Conservation (phyloP, 2,797 vertebrate genomes). For the Coluber constrictor region DNA sequence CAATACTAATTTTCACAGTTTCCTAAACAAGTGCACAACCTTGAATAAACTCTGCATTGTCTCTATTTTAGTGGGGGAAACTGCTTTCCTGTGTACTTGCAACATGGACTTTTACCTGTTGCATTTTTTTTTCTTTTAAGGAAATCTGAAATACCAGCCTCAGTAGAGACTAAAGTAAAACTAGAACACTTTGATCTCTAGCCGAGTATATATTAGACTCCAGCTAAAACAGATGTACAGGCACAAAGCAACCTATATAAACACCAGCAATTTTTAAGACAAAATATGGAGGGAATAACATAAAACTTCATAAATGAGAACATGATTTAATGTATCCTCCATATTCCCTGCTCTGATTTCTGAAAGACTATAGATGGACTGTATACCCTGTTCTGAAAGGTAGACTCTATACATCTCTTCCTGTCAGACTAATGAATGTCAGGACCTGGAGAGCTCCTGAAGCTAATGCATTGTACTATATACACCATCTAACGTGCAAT, state of each 20-base stretch:
- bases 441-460: neutral
- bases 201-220: neutral
- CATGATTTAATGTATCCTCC: neutral
- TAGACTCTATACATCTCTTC: neutral
- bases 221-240: neutral
- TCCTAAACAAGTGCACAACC: neutral
- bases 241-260: neutral
- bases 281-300: neutral
- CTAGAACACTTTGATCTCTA: neutral
- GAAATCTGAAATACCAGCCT: neutral
- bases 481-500: neutral
- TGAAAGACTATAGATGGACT: neutral
- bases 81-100: neutral
- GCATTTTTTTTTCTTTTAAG: neutral
- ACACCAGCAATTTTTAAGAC: neutral
- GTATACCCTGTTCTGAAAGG: neutral
- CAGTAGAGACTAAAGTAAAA: neutral
- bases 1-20: neutral
- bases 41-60: neutral
- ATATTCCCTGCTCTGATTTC: neutral
- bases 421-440: neutral
- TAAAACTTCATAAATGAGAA: neutral
- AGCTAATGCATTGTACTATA: neutral
- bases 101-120: neutral
- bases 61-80: rapidly evolving